Conservation (phyloP, 2,113 vertebrate species). For the Saguinus imperator region DNA sequence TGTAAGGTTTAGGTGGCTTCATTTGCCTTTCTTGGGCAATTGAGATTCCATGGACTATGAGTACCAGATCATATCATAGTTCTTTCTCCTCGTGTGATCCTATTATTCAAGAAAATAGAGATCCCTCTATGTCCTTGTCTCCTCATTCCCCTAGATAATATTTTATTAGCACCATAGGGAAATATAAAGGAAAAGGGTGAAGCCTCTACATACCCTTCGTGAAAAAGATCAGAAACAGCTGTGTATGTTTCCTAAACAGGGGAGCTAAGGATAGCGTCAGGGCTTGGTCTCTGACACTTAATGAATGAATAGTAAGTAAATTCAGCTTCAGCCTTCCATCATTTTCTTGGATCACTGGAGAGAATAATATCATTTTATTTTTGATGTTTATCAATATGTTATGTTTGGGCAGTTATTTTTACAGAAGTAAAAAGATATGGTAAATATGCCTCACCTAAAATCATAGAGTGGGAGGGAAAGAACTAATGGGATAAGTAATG, state of each 20-base stretch:
- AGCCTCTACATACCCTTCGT: fast-evolving
- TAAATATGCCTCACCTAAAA: background rate
- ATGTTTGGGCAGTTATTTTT: background rate
- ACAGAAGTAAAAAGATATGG: background rate
- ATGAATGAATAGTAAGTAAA: background rate
- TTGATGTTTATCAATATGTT: background rate
- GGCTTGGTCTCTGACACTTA: background rate
- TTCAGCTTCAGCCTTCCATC: background rate
- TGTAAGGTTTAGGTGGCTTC: conserved; percentile 6
- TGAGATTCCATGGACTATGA: background rate
- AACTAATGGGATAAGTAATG: background rate
- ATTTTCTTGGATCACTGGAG: background rate
- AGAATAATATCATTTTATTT: background rate
- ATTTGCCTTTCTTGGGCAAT: conserved; percentile 15
- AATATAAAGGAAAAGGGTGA: background rate
- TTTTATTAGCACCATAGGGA: background rate
- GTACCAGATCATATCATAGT: background rate
- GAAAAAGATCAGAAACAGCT: background rate
- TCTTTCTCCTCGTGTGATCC: background rate
- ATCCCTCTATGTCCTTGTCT: background rate
- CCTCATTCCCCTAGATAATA: background rate
- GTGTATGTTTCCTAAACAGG: background rate
- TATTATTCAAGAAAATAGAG: background rate
- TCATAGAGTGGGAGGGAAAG: background rate
- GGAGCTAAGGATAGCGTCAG: background rate